Evolutionary conservation across 2,113 vertebrate species (phyloP).

Genomic region (Pipa parva): DNA sequence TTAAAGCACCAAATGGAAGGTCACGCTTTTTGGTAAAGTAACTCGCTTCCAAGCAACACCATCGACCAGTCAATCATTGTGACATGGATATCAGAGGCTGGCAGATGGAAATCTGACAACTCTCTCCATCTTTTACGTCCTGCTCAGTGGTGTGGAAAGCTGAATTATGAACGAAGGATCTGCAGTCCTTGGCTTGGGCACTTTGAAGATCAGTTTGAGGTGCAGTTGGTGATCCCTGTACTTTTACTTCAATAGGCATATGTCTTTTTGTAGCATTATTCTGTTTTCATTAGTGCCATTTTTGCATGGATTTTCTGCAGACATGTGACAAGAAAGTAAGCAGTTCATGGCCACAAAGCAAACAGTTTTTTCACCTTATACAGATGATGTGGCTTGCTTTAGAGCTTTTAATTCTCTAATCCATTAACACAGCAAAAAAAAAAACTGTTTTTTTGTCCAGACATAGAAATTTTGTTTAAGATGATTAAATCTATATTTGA

Average conservation of each 20-base stretch:
- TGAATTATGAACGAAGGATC: neutral
- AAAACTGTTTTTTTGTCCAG: no score
- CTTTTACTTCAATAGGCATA: neutral
- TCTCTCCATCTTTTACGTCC: constrained; percentile 22
- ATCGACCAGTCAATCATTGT: constrained; percentile 12
- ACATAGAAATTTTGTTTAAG: no score
- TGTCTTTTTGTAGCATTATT: no score
- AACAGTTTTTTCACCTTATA: no score
- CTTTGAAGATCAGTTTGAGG: constrained; percentile 5
- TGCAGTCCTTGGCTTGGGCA: neutral
- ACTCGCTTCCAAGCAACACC: neutral
- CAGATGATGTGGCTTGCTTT: no score
- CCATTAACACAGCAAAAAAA: no score
- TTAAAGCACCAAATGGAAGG: constrained; percentile 9
- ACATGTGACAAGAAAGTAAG: no score
- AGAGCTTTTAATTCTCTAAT: no score
- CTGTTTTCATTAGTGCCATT: no score
- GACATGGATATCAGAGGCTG: constrained; percentile 4
- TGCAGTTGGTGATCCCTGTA: neutral
- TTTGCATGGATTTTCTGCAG: no score
- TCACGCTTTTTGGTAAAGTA: constrained; percentile 11
- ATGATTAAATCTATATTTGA: no score
- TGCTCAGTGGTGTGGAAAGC: neutral
- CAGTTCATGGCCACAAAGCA: no score
- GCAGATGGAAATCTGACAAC: constrained; percentile 26